Evolutionary conservation across 2,797 vertebrate species (phyloP).

Genomic region (Pipistrellus pipistrellus): DNA sequence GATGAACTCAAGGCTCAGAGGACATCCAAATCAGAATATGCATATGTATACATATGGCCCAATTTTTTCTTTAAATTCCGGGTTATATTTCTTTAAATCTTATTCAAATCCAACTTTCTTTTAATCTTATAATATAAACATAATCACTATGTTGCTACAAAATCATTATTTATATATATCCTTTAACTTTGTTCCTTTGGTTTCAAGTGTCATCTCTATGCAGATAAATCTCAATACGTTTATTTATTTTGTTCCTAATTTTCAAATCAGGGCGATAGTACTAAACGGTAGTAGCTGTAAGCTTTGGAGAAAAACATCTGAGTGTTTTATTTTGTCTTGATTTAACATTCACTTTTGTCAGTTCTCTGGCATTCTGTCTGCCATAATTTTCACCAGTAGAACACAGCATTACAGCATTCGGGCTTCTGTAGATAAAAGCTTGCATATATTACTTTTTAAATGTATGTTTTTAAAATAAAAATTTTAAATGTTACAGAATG

Average conservation of each 20-base stretch:
- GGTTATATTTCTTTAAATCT: neutral
- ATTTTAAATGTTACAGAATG: neutral
- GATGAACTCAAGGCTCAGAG: neutral
- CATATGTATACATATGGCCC: neutral
- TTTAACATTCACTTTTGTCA: constrained; percentile 25
- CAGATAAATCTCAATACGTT: neutral
- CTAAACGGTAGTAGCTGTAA: neutral
- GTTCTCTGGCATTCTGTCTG: constrained; percentile 51
- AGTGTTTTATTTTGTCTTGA: constrained; percentile 15
- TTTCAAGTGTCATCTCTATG: neutral
- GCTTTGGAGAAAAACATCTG: neutral
- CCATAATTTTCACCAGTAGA: constrained; percentile 46
- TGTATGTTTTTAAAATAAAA: neutral
- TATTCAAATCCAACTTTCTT: neutral
- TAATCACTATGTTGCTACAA: neutral
- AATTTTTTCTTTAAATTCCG: constrained; percentile 23
- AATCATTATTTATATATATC: neutral
- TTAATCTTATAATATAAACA: neutral
- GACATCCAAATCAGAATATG: neutral
- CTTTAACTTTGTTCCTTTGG: neutral
- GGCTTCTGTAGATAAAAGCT: neutral
- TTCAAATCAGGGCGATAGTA: neutral
- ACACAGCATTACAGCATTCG: neutral
- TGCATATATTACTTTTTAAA: neutral
- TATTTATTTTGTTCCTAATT: constrained; percentile 4